phyloP scores from a whole-genome alignment of 2,888 invertebrate genomes.

The Eledone cirrhosa region DNA sequence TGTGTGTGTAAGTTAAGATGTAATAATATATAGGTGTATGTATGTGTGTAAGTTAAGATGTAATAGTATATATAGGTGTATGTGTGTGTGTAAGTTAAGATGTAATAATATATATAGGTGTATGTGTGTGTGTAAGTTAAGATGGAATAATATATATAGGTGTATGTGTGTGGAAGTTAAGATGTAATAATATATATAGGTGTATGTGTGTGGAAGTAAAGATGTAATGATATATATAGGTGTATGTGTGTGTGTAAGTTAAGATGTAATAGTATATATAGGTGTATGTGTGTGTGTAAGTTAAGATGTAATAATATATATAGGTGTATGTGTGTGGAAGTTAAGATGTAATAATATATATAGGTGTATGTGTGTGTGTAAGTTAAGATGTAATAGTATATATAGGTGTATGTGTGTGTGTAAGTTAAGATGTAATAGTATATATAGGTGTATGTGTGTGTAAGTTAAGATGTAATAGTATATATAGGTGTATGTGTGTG shows the following conservation, averaged over 20 bases:
- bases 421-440: too few relatives aligned
- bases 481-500: too few relatives aligned
- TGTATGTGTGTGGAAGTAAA: neutral
- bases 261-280: neutral
- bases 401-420: too few relatives aligned
- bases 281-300: neutral
- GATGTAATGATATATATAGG: neutral
- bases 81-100: neutral
- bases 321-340: too few relatives aligned
- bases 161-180: neutral
- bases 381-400: too few relatives aligned
- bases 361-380: too few relatives aligned
- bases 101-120: neutral
- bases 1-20: neutral
- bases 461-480: too few relatives aligned
- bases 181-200: neutral
- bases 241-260: neutral
- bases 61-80: too few relatives aligned
- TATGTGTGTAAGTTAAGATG: neutral
- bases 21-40: neutral
- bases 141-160: neutral
- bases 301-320: too few relatives aligned
- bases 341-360: too few relatives aligned
- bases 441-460: too few relatives aligned
- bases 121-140: neutral